These are phyloP conservation scores for Cottoperca gobio DNA, from an alignment of 2,797 vertebrate genomes.

Conservation along the genomic window DNA sequence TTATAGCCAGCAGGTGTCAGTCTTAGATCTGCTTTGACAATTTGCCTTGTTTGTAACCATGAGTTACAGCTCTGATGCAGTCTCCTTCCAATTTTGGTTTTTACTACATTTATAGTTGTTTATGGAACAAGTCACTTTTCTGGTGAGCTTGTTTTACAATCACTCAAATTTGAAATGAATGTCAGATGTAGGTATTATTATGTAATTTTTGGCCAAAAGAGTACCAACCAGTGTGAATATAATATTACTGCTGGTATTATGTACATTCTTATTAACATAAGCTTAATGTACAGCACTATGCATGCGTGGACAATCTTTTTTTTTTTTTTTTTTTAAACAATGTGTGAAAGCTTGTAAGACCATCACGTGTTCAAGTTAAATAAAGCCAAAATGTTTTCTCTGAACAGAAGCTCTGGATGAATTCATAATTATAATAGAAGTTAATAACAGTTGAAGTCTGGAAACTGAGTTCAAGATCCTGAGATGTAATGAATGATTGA, in stretches of 20 bases:
- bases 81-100: neutral
- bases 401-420: neutral
- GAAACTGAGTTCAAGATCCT: neutral
- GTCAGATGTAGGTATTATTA: neutral
- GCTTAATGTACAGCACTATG: constrained; percentile 2
- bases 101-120: constrained; percentile 10
- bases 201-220: constrained; percentile 54
- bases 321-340: neutral
- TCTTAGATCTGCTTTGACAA: neutral
- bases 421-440: neutral
- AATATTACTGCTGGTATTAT: constrained; percentile 12
- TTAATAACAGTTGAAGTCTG: neutral
- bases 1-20: constrained; percentile 12
- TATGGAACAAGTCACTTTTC: neutral
- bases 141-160: neutral
- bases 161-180: neutral
- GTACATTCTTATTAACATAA: neutral
- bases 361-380: constrained; percentile 10
- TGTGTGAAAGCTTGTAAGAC: neutral
- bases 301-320: constrained; percentile 23
- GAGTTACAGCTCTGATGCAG: neutral
- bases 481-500: neutral
- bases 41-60: constrained; percentile 6
- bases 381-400: constrained; percentile 19
- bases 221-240: constrained; percentile 32